phyloP scores from a whole-genome alignment of 2,888 invertebrate species.

The Baccha elongata region DNA sequence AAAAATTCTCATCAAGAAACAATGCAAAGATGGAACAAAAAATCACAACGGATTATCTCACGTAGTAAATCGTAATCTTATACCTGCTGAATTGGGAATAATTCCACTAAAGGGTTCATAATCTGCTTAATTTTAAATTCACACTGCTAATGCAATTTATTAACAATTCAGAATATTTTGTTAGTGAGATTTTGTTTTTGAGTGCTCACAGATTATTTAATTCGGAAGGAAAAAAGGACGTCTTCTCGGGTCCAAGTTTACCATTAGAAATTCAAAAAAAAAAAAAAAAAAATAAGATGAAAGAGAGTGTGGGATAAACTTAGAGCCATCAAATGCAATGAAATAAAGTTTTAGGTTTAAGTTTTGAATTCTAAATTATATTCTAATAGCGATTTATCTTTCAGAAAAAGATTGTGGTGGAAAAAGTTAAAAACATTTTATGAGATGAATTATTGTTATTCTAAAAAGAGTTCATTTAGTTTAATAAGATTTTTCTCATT shows the following conservation, averaged over 20 bases:
- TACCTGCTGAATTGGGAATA: conserved; percentile 35
- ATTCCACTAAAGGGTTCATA: conserved; percentile 67
- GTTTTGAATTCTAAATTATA: background rate
- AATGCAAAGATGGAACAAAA: background rate
- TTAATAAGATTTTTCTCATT: too few species aligned
- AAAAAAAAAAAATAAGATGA: background rate
- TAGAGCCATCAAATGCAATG: conserved; percentile 2
- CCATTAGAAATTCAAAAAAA: background rate
- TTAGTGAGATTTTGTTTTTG: conserved; percentile 37
- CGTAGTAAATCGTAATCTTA: conserved; percentile 56
- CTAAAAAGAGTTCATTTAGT: too few species aligned
- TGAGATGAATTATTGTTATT: background rate
- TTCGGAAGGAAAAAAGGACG: background rate
- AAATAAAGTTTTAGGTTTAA: conserved; percentile 8
- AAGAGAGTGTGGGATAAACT: background rate
- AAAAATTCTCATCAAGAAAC: background rate
- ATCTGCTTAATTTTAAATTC: conserved; percentile 71
- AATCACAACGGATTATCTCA: conserved; percentile 44
- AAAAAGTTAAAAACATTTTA: background rate
- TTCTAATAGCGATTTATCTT: background rate
- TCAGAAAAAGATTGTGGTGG: background rate
- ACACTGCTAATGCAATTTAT: conserved; percentile 72
- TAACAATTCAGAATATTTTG: conserved; percentile 67
- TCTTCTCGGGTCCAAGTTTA: background rate
- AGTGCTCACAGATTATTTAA: background rate